Evolutionary conservation across 2,888 invertebrate genomes (phyloP), one percentile per base, ranked within the genome.

Genomic region (Archips xylosteana): DNA sequence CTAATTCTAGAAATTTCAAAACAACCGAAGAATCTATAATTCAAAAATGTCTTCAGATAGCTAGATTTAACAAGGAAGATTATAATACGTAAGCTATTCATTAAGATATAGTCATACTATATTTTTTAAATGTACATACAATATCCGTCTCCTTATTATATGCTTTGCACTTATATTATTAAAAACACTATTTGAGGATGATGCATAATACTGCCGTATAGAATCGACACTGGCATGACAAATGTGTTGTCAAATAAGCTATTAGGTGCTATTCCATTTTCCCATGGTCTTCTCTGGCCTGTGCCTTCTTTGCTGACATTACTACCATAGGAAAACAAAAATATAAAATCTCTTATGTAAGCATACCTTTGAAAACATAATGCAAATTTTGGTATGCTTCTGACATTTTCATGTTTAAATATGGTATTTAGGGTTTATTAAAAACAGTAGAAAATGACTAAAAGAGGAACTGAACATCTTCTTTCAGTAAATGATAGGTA

Each of bases 41-140:
- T 70, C 54, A 70, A 57, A 66, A 66, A 62, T 45, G 61, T 74
- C 63, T 47, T 61, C 63, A 66, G 49, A 36, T 60, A 68, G 70
- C 65, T 74, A 74, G 65, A 64, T 62, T 61, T 62, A 74, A 70
- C 65, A 70, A 62, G 70, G 66, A 74, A 70, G 70, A 74, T 70
- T 70, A 74, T 62, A 34, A 74, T 62, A 34, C 39, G 61, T 70
- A 62, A 70, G 65, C 66, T 70, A 70, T 71, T 36, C 59, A 57
- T 57, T 66, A 62, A 66, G 54, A 74, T 74, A 74, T 74, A 70
- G 70, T 74, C 70, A 74, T 70, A 74, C 70, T 74, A 70, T 70
- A 66, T 67, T 62, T 70, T 74, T 66, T 45, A 32, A 70, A 70
- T 74, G 23, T 70, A 70, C 65, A 70, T 70, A 74, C 74, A 70